Percentiles rank a stretch among this genome's conserved stretches.
Conservation (phyloP, 2,797 vertebrate species). For the Avahi laniger region DNA sequence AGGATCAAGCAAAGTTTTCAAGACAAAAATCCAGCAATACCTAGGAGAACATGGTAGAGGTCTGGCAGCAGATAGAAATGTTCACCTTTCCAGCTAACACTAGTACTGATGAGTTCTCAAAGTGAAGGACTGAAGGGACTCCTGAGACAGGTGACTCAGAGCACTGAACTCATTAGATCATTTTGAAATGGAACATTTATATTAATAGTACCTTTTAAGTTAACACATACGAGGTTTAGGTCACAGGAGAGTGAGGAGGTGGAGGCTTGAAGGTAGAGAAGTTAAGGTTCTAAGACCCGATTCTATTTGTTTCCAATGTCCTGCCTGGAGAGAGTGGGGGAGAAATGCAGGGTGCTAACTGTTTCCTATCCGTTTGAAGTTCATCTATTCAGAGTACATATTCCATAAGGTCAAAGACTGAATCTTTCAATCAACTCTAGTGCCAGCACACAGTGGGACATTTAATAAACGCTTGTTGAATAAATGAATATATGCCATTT, state of each 20-base stretch:
- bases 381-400: neutral
- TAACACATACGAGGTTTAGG: neutral
- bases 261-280: neutral
- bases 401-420: neutral
- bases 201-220: neutral
- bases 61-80: neutral
- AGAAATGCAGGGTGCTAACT: neutral
- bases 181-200: neutral
- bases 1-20: neutral
- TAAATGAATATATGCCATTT: neutral
- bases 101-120: neutral
- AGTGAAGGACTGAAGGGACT: neutral
- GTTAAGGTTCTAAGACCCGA: neutral
- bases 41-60: neutral
- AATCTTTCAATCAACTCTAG: neutral
- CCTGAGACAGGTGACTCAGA: neutral
- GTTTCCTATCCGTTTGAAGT: neutral
- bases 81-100: neutral
- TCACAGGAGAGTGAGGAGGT: neutral
- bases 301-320: neutral
- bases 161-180: neutral
- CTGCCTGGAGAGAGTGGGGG: neutral
- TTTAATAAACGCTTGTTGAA: neutral
- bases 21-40: neutral
- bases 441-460: neutral